These are phyloP conservation scores for Agrochola circellaris DNA, from an alignment of 2,888 invertebrate species.

Conservation along the genomic window DNA sequence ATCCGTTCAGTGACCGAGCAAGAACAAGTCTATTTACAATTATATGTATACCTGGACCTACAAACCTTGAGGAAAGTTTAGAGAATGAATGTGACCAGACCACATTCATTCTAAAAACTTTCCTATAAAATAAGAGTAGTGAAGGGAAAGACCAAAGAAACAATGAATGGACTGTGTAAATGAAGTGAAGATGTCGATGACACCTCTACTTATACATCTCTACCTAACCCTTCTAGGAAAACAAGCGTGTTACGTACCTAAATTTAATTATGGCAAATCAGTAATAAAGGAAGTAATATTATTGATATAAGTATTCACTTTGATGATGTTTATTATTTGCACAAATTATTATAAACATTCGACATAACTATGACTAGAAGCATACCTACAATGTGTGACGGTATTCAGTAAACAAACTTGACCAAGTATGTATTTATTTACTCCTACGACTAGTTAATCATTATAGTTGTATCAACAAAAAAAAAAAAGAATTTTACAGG, in stretches of 20 bases:
- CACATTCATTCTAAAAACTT: too few species aligned
- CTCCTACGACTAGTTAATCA: not conserved
- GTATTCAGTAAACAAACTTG: constrained; percentile 27
- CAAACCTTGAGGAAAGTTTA: not conserved
- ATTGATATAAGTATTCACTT: not conserved
- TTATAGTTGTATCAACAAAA: too few species aligned
- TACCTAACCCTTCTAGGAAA: not conserved
- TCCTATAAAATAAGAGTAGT: too few species aligned
- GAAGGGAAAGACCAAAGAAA: not conserved
- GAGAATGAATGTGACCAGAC: not conserved
- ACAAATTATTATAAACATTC: constrained; percentile 8
- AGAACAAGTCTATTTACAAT: too few species aligned
- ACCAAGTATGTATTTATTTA: constrained; percentile 11
- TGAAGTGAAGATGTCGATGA: too few species aligned
- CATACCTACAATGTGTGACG: not conserved
- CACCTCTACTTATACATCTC: not conserved
- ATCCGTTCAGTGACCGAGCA: too few species aligned
- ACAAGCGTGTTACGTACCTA: not conserved
- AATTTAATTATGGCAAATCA: not conserved
- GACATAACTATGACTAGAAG: constrained; percentile 6
- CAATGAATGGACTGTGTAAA: not conserved
- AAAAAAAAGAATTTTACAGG: too few species aligned
- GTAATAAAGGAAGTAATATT: not conserved
- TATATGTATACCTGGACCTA: not conserved
- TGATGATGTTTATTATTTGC: not conserved